Evolutionary conservation across 2,888 invertebrate genomes (phyloP).

Genomic region (Argyra leucocephala): DNA sequence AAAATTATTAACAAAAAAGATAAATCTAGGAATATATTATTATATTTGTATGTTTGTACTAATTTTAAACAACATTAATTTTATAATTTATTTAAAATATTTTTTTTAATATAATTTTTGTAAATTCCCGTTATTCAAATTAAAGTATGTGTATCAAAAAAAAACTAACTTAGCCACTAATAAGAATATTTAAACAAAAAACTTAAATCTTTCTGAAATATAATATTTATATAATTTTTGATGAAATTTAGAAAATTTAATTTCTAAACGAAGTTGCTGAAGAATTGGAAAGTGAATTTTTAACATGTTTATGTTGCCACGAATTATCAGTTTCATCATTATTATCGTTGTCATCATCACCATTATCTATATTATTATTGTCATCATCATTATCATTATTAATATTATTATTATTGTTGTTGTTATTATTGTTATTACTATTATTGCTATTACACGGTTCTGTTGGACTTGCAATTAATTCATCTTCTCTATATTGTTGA

Average conservation of each 20-base stretch:
- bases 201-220: background rate
- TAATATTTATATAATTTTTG: background rate
- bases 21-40: too few relatives aligned
- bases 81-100: slow-evolving; percentile 23
- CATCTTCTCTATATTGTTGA: slow-evolving; percentile 18
- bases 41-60: background rate
- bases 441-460: slow-evolving; percentile 7
- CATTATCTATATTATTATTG: slow-evolving; percentile 18
- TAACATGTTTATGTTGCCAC: background rate
- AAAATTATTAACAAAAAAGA: background rate
- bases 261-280: too few relatives aligned
- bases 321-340: background rate
- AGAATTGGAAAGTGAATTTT: background rate
- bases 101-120: too few relatives aligned
- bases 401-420: slow-evolving; percentile 12
- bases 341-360: slow-evolving; percentile 19
- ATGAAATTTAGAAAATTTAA: too few relatives aligned
- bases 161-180: too few relatives aligned
- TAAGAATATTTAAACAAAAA: slow-evolving; percentile 13
- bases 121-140: slow-evolving; percentile 24
- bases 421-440: slow-evolving; percentile 18
- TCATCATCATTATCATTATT: slow-evolving; percentile 15
- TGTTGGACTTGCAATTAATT: slow-evolving; percentile 19
- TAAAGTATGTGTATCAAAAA: slow-evolving; percentile 23
- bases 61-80: slow-evolving; percentile 2